These are phyloP conservation scores for Adineta ricciae DNA, from an alignment of 2,888 invertebrate species.

Conservation along the genomic window DNA sequence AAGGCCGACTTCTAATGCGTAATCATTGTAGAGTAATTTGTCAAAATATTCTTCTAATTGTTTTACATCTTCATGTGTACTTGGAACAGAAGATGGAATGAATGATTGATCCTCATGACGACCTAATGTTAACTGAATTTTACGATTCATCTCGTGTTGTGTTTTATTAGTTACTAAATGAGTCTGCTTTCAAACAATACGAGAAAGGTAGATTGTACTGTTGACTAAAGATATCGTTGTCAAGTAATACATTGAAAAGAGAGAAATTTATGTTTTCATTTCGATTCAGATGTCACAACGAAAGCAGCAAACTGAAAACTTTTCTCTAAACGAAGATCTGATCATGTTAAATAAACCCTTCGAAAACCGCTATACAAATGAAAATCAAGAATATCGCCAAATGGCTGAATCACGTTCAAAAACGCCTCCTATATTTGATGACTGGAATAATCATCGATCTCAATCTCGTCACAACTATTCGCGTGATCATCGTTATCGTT, in stretches of 20 bases:
- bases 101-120: not conserved
- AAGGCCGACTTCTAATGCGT: not conserved
- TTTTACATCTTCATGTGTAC: not conserved
- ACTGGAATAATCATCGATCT: not conserved
- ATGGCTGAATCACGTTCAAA: not conserved
- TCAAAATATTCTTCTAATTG: conserved; percentile 8
- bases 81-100: not conserved
- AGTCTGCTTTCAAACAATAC: not conserved
- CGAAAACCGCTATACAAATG: not conserved
- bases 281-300: not conserved
- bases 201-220: not conserved
- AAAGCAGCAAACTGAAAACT: not conserved
- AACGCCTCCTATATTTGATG: not conserved
- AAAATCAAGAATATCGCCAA: not conserved
- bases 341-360: not conserved
- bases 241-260: not conserved
- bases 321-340: not conserved
- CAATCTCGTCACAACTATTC: not conserved
- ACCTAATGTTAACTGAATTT: not conserved
- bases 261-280: too few species aligned
- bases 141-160: not conserved
- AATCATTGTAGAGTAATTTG: not conserved
- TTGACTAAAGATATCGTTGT: conserved; percentile 1
- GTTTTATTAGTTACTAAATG: not conserved
- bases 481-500: not conserved